Evolutionary conservation across 2,797 vertebrate species (phyloP).

Genomic region (Mormyrops attenuatus): DNA sequence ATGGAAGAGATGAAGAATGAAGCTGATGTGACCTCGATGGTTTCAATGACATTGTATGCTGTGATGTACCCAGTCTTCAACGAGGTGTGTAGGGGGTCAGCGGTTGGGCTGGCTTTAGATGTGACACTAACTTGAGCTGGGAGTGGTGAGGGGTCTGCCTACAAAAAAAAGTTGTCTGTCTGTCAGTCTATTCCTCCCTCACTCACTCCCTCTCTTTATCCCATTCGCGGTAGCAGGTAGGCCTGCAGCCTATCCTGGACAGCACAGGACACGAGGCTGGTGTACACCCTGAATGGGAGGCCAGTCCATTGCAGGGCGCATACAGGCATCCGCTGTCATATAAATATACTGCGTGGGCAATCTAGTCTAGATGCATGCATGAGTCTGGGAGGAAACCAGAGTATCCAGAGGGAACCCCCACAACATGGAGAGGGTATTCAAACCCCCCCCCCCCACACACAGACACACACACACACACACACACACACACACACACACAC

Average conservation of each 20-base stretch:
- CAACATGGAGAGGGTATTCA: no score
- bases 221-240: neutral
- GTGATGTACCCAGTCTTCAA: slow-evolving; percentile 94
- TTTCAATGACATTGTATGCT: slow-evolving; percentile 86
- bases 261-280: neutral
- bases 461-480: neutral
- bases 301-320: neutral
- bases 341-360: neutral
- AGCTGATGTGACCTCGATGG: slow-evolving; percentile 79
- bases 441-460: neutral
- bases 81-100: slow-evolving; percentile 59
- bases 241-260: neutral
- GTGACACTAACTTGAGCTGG: neutral
- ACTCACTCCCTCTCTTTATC: neutral
- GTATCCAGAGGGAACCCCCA: neutral
- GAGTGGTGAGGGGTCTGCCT: neutral
- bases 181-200: neutral
- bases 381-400: neutral
- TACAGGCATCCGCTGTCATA: neutral
- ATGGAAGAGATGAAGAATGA: slow-evolving; percentile 97
- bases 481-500: neutral
- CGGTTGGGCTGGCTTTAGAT: neutral
- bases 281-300: neutral
- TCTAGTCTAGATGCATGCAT: neutral
- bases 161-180: neutral